Percentiles rank a stretch among this genome's conserved stretches.
Conservation (phyloP, 2,113 vertebrate species). For the Ophthalmolycus amberensis region DNA sequence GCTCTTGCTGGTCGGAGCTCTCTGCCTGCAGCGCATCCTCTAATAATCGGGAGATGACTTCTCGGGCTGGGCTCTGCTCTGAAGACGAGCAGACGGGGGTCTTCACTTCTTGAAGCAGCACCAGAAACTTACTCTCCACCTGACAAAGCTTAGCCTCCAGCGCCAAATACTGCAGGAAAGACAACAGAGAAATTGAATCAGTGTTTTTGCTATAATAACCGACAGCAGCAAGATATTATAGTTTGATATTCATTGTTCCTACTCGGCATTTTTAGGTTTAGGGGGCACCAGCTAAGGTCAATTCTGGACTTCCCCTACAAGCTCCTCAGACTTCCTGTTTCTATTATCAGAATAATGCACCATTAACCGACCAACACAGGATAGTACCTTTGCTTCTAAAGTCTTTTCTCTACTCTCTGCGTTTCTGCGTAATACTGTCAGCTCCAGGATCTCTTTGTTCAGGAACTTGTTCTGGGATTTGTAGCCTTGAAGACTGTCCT, state of each 20-base stretch:
- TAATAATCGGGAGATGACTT: constrained; percentile 91
- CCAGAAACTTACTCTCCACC: constrained; percentile 96
- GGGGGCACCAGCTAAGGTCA: constrained; percentile 10
- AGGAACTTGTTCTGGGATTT: constrained; percentile 98
- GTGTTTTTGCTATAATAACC: not conserved
- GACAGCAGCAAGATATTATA: not conserved
- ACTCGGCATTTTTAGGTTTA: constrained; percentile 1
- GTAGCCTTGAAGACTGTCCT: constrained; percentile 97
- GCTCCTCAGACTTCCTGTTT: constrained; percentile 63
- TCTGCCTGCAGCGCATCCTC: constrained; percentile 95
- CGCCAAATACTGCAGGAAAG: constrained; percentile 84
- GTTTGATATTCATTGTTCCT: constrained; percentile 6
- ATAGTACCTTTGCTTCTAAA: constrained; percentile 90
- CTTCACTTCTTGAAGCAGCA: constrained; percentile 95
- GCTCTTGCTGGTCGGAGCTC: constrained; percentile 87
- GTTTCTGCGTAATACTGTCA: constrained; percentile 92
- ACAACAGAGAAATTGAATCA: not conserved
- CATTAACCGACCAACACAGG: not conserved
- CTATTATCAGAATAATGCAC: constrained; percentile 3
- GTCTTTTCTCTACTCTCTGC: constrained; percentile 90
- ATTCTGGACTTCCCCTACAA: constrained; percentile 45
- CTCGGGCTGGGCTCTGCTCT: constrained; percentile 86
- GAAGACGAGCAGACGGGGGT: constrained; percentile 90
- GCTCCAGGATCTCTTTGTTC: constrained; percentile 98
- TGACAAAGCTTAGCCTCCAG: constrained; percentile 97